phyloP scores from a whole-genome alignment of 2,888 invertebrate species.

The Heliconius erato region DNA sequence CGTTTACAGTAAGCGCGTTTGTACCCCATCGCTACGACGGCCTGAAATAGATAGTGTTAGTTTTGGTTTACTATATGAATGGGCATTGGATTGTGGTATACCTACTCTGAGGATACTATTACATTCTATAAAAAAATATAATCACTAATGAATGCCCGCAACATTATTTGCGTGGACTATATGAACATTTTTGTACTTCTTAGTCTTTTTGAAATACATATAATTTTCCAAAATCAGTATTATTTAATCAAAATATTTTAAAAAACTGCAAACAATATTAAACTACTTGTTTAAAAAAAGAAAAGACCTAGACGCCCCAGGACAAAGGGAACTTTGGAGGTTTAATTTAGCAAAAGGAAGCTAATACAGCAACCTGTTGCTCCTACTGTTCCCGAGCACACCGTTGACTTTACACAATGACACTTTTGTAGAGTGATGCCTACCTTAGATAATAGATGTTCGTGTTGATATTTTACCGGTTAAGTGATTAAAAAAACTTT shows the following conservation, averaged over 20 bases:
- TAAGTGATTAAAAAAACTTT: background rate
- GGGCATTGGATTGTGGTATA: background rate
- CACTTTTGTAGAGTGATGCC: background rate
- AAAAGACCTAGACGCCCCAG: background rate
- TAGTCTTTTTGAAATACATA: no score
- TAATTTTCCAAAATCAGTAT: background rate
- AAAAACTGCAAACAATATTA: background rate
- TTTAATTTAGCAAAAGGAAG: background rate
- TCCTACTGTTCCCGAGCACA: conserved; percentile 5
- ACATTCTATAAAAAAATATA: no score
- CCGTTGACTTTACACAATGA: conserved; percentile 20
- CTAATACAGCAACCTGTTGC: conserved; percentile 25
- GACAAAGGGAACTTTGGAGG: background rate
- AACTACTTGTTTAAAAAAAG: background rate
- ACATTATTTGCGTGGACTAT: no score
- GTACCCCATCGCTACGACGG: no score
- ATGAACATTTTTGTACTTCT: no score
- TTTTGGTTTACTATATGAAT: background rate
- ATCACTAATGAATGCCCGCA: no score
- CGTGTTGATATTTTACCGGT: background rate
- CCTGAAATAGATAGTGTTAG: background rate
- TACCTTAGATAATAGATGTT: conserved; percentile 5
- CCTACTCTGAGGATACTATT: background rate
- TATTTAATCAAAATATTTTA: background rate
- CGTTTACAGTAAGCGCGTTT: no score